Evolutionary conservation across 2,888 invertebrate species (phyloP), one percentile per base, ranked within the genome.

Genomic region (Apamea monoglypha): DNA sequence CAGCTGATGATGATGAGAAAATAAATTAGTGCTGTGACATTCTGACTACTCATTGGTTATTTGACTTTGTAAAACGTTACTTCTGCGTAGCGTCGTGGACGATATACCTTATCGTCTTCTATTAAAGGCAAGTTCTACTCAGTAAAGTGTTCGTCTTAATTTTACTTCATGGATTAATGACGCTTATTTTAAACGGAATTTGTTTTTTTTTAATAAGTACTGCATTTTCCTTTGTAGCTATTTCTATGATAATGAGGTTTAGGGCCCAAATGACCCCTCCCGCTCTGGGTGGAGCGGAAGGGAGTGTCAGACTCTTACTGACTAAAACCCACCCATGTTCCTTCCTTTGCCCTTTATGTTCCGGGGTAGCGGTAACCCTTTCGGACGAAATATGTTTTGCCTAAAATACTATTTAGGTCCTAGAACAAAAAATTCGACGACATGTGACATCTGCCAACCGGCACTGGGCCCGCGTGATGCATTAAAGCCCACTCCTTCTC

Each of bases 161-260:
- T 80, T 75, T 78, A 78, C 82, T 86, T 78, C 66, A 53, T 69
- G 78, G 81, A 87, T 87, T 88, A 88, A 86, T 80, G 56, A 70
- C 16, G 74, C 72, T 56, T 71, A 76, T 61, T 61, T 74, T 69
- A 59, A 56, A 56, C 16, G 61, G 50, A 63, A 77, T 69, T 77
- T n/a, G n/a, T 77, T 82, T 40, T 63, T 50, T 1, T 32, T 81
- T 81, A 36, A 73, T 64, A 61, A 47, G 25, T 25, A 66, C 50
- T 36, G 56, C 29, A 59, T 59, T 84, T 80, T 69, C 74, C 72
- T 72, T 61, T 36, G 14, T 16, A 56, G 36, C 53, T 7, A 29
- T 83, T 68, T 67, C 61, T 53, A 71, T 83, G 71, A 32, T 83
- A 74, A 74, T 83, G 44, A 67, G 74, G 66, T 71, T 74, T 36